Conservation (phyloP, 1,140 invertebrate species). For the Aphidius ervi region DNA sequence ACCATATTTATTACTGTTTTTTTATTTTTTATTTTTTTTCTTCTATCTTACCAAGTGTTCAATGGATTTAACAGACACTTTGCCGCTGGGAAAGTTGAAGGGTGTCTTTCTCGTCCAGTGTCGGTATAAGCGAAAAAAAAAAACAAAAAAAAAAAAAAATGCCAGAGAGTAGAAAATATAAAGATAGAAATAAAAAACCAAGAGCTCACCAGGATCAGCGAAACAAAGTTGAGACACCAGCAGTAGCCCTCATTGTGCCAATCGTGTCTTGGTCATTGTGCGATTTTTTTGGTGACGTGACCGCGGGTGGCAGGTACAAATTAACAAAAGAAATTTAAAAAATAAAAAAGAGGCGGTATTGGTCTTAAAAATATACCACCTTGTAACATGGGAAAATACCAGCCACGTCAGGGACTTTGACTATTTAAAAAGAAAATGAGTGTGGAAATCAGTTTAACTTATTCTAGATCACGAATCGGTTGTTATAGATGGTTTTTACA, state of each 20-base stretch:
- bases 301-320: neutral
- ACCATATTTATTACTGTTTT: too few relatives aligned
- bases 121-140: too few relatives aligned
- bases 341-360: neutral
- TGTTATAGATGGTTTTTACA: conserved; percentile 27
- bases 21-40: too few relatives aligned
- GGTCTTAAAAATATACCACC: neutral
- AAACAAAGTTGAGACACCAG: conserved; percentile 9
- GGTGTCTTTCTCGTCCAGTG: neutral
- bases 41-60: too few relatives aligned
- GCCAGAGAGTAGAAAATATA: too few relatives aligned
- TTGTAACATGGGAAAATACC: conserved; percentile 17
- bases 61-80: too few relatives aligned
- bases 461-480: conserved; percentile 45
- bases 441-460: conserved; percentile 40
- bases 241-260: conserved; percentile 15
- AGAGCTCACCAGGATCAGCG: too few relatives aligned
- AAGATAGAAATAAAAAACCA: too few relatives aligned
- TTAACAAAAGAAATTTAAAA: neutral
- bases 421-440: conserved; percentile 16
- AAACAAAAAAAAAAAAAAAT: too few relatives aligned
- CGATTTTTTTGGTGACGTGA: neutral
- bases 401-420: conserved; percentile 11
- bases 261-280: conserved; percentile 2
- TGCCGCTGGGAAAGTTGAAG: too few relatives aligned